Percentiles rank a stretch among this genome's conserved stretches.
Evolutionary conservation across 1,140 invertebrate species (phyloP).

Genomic region (Saccostrea echinata): DNA sequence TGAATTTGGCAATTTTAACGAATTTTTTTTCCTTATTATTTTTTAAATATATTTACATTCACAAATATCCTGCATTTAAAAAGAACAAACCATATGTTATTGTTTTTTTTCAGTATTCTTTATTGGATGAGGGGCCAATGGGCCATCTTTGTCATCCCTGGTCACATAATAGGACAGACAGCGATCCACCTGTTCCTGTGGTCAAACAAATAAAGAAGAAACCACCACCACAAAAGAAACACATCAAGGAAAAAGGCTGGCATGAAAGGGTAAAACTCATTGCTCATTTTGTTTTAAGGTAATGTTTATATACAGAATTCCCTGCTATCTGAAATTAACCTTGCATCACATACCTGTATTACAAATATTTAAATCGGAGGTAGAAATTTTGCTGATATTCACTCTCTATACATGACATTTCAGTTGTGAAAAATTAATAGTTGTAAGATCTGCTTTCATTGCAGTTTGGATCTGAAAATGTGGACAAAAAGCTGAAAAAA

Average conservation of each 20-base stretch:
- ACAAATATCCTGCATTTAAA: too few relatives aligned
- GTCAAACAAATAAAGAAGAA: constrained; percentile 3
- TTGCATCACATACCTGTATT: background rate
- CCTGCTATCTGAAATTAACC: background rate
- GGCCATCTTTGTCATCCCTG: constrained; percentile 38
- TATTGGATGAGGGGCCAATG: constrained; percentile 44
- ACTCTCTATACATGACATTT: background rate
- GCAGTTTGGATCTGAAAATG: constrained; percentile 53
- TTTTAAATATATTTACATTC: too few relatives aligned
- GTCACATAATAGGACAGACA: constrained; percentile 53
- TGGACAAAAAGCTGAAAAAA: constrained; percentile 52
- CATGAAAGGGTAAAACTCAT: constrained; percentile 47
- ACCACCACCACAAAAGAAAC: constrained; percentile 18
- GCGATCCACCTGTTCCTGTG: background rate
- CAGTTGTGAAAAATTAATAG: background rate
- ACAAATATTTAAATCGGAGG: too few relatives aligned
- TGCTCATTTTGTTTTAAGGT: background rate
- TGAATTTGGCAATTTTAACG: too few relatives aligned
- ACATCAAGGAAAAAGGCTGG: constrained; percentile 35
- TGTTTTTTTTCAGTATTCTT: constrained; percentile 22
- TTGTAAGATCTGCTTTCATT: background rate
- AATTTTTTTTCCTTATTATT: too few relatives aligned
- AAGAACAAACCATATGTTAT: background rate
- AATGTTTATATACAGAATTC: background rate
- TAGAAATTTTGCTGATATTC: background rate